phyloP scores from a whole-genome alignment of 2,797 vertebrate species.

The Ptychobarbus kaznakovi region DNA sequence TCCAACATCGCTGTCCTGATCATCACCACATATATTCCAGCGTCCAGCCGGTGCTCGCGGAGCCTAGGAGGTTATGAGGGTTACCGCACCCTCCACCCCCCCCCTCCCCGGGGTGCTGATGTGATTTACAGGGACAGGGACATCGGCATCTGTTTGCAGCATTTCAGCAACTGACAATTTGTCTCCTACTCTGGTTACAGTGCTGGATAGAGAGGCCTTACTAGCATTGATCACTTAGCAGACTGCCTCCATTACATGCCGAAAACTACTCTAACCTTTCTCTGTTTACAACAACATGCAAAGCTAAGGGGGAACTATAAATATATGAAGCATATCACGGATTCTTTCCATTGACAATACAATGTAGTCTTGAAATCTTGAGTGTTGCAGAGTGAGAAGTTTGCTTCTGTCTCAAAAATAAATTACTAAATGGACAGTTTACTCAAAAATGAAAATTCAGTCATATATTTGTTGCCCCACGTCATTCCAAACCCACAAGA shows the following conservation, averaged over 20 bases:
- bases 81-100: conserved; percentile 26
- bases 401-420: not conserved
- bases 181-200: conserved; percentile 60
- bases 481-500: not conserved
- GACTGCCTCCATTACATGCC: conserved; percentile 41
- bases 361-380: conserved; percentile 49
- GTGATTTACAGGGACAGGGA: conserved; percentile 65
- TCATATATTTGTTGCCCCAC: not conserved
- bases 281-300: conserved; percentile 73
- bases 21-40: conserved; percentile 53
- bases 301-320: conserved; percentile 78
- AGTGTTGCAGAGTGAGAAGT: conserved; percentile 25
- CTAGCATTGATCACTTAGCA: conserved; percentile 53
- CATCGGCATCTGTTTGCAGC: conserved; percentile 47
- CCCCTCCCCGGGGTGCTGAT: conserved; percentile 47
- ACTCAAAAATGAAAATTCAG: not conserved
- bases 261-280: conserved; percentile 64
- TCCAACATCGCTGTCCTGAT: conserved; percentile 13
- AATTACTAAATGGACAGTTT: not conserved
- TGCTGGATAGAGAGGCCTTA: conserved; percentile 40
- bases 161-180: conserved; percentile 54
- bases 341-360: conserved; percentile 68
- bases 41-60: not conserved
- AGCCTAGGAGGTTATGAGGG: conserved; percentile 50
- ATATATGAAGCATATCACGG: conserved; percentile 67